phyloP scores from a whole-genome alignment of 2,797 vertebrate genomes.

The Halcyon badia region DNA sequence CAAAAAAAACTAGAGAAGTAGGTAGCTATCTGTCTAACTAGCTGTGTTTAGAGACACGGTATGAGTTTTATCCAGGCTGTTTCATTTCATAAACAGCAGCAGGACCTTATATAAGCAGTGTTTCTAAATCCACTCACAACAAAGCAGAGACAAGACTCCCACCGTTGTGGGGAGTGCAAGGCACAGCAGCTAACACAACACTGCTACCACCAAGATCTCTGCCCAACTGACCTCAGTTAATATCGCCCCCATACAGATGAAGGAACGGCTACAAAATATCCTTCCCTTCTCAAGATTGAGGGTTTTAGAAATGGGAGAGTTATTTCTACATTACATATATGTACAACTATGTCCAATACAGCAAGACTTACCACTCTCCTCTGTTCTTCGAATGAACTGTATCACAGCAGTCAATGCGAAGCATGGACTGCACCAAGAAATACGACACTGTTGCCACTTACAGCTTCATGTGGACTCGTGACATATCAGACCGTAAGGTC shows the following conservation, averaged over 20 bases:
- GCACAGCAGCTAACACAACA: not conserved
- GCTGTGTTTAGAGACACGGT: not conserved
- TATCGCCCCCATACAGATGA: not conserved
- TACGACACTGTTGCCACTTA: not conserved
- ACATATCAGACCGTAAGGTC: accelerated
- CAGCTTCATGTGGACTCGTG: accelerated
- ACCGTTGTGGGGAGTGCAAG: not conserved
- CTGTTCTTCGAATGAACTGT: not conserved
- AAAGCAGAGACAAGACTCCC: not conserved
- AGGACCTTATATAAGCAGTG: accelerated
- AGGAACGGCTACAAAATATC: not conserved
- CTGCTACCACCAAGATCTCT: not conserved
- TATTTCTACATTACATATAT: not conserved
- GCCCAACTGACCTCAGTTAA: not conserved
- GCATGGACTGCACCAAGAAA: not conserved
- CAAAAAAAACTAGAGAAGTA: not conserved
- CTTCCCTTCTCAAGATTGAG: not conserved
- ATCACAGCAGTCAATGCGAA: not conserved
- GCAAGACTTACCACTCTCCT: not conserved
- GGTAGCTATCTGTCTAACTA: not conserved
- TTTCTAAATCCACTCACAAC: not conserved
- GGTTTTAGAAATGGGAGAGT: not conserved
- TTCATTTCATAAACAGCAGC: not conserved
- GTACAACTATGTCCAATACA: not conserved
- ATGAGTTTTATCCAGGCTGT: not conserved